These are phyloP conservation scores for Thomomys bottae DNA, from an alignment of 2,113 vertebrate genomes.

Conservation along the genomic window DNA sequence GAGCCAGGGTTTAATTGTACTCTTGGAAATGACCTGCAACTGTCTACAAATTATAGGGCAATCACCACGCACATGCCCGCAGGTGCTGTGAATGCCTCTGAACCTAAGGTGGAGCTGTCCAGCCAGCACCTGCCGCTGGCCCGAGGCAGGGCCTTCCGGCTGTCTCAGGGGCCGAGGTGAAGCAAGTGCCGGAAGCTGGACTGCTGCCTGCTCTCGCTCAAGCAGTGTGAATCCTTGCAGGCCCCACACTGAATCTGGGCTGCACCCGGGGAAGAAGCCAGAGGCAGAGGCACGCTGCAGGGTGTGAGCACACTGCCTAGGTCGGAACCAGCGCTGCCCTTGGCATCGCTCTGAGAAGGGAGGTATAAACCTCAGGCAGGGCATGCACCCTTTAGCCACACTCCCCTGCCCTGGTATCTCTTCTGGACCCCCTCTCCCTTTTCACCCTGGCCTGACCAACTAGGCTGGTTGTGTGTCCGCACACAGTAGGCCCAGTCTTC, in stretches of 20 bases:
- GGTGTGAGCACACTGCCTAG: no score
- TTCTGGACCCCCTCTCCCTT: no score
- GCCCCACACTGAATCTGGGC: no score
- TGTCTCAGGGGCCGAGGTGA: no score
- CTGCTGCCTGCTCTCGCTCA: no score
- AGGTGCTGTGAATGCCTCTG: conserved; percentile 24
- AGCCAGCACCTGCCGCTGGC: neutral
- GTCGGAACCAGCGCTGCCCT: neutral
- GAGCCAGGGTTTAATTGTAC: conserved; percentile 63
- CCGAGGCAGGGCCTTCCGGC: neutral
- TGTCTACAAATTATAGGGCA: conserved; percentile 73
- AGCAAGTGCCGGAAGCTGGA: no score
- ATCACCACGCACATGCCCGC: conserved; percentile 36
- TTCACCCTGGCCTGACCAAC: neutral
- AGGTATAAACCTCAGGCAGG: neutral
- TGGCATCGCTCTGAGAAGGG: neutral
- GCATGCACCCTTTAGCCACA: neutral
- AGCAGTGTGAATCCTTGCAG: no score
- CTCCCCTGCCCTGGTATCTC: no score
- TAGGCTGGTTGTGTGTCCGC: neutral
- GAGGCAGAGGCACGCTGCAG: neutral
- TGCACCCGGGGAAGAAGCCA: no score
- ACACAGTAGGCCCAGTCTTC: neutral
- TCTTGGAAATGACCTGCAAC: conserved; percentile 72
- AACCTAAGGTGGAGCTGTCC: neutral